Evolutionary conservation across 2,797 vertebrate genomes (phyloP), one percentile per base, ranked within the genome.

Genomic region (Acipenser transmontanus): DNA sequence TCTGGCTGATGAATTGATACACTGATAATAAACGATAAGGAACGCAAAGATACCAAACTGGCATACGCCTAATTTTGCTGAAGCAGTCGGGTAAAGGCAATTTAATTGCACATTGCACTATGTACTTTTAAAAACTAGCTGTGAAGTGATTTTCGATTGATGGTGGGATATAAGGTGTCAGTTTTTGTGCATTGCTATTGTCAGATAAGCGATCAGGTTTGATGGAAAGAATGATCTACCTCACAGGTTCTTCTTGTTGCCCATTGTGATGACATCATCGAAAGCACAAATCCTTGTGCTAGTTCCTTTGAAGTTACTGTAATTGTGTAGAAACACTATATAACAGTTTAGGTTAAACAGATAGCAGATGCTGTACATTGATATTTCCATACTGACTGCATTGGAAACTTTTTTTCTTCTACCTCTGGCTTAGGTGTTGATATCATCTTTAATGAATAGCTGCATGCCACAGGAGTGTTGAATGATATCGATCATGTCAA

Each of bases 361-460:
- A 73, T 75, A 73, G 72, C 34, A 78, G 79, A 81, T 81, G 73
- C 68, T 62, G 74, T 69, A 72, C 52, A 70, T 70, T 67, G 84
- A 86, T 83, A 77, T 80, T 7, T 72, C 76, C 70, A 69, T 70
- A 68, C 74, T 76, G 77, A 74, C 71, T 85, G 77, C 81, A 72
- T 76, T 79, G 76, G 84, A 85, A 86, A 82, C 75, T 65, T 52
- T 61, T 17, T 67, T 61, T 67, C 49, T 20, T 6, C 66, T 64
- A 13, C 72, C 74, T 78, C 82, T 49, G 49, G n/a, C 11, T 56
- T 50, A 17, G 50, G 6, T 0, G 47, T 14, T 49, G 89, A 91
- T 91, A 88, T 71, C 74, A 90, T 89, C 88, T 91, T 85, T 90
- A 92, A 91, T 91, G 89, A 91, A 89, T 86, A 85, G 84, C 79